Evolutionary conservation across 1,140 invertebrate species (phyloP).

Genomic region (Solen grandis): DNA sequence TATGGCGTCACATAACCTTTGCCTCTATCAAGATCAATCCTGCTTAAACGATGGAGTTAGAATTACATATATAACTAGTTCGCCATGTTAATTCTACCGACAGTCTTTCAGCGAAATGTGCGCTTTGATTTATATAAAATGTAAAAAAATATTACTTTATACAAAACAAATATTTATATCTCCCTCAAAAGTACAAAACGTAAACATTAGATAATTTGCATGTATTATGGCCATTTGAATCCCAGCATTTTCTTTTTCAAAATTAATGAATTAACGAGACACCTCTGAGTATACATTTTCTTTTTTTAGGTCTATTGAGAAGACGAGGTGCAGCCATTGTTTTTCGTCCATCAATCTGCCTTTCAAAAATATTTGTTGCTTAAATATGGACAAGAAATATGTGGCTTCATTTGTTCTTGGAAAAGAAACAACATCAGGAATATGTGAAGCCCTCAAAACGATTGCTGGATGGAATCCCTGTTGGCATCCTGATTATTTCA

Average conservation of each 20-base stretch:
- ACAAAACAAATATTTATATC: too few relatives aligned
- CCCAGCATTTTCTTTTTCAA: not conserved
- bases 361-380: not conserved
- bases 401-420: slow-evolving; percentile 8
- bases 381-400: slow-evolving; percentile 1
- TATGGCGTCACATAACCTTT: too few relatives aligned
- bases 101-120: too few relatives aligned
- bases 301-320: not conserved
- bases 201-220: not conserved
- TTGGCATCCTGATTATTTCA: not conserved
- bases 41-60: too few relatives aligned
- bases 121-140: not conserved
- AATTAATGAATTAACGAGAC: not conserved
- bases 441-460: not conserved
- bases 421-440: not conserved
- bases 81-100: too few relatives aligned
- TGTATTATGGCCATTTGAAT: not conserved
- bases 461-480: not conserved
- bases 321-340: not conserved
- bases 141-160: not conserved
- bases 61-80: too few relatives aligned
- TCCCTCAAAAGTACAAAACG: not conserved
- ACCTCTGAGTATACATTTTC: not conserved
- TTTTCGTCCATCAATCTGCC: slow-evolving; percentile 1
- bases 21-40: too few relatives aligned